Evolutionary conservation across 2,888 invertebrate species (phyloP), one percentile per base, ranked within the genome.

Genomic region (Aphidoletes aphidimyza): DNA sequence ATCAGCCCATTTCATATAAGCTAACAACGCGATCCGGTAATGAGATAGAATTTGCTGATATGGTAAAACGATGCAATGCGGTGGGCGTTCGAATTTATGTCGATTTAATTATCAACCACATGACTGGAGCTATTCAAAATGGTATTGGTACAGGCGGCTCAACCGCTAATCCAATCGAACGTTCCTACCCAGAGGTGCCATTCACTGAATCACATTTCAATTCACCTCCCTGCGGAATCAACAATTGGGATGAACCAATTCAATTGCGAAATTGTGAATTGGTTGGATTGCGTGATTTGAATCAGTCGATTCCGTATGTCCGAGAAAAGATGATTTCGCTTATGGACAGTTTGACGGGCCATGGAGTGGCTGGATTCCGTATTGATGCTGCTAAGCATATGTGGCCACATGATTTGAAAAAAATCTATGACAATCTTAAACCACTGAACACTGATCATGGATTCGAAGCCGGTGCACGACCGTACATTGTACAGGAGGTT

Each of bases 21-120:
- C 90, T 96, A 78, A 88, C 88, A 0, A 95, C 96, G 0, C 92
- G 97, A 84, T 96, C 96, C 37, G 97, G 97, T 49, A 93, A 92
- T 86, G 94, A 95, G 87, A 87, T 89, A 14, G 93, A 94, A 86
- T 95, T 97, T 87, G 89, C 90, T 9, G 91, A 92, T 86, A 97
- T 97, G 97, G 93, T 95, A 0, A 90, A 91, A 36, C 91, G 95
- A 84, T 97, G 97, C 88, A 97, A 96, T 88, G 90, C 91, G 34
- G 96, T 91, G 84, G 96, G 96, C 39, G 94, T 97, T 47, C 88
- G 96, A 87, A 95, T 97, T 87, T 96, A 96, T 89, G 95, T 94
- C 0, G 97, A 97, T 88, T 92, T 93, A 0, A 92, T 97, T 19
- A 91, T 97, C 85, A 97, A 97, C 89, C 97, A 97, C 89, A 97